phyloP scores from a whole-genome alignment of 2,797 vertebrate genomes.

The Antrozous pallidus region DNA sequence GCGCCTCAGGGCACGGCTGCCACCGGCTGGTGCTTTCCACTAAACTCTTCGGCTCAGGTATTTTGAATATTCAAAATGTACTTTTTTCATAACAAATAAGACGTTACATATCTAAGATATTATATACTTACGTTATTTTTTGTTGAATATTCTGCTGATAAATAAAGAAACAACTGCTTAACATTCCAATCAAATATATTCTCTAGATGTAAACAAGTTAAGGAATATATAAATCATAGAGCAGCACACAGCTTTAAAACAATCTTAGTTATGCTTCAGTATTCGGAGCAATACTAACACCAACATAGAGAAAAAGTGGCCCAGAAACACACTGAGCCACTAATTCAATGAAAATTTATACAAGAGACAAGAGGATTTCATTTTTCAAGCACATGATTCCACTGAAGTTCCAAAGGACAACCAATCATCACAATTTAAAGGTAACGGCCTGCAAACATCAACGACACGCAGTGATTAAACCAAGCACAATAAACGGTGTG shows the following conservation, averaged over 20 bases:
- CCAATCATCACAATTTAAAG: background rate
- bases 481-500: background rate
- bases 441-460: background rate
- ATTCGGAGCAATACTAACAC: background rate
- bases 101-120: conserved; percentile 1
- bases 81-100: background rate
- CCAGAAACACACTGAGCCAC: background rate
- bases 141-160: conserved; percentile 90
- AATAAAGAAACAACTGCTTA: conserved; percentile 96
- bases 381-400: background rate
- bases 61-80: background rate
- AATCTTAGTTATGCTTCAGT: background rate
- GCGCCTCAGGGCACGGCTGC: background rate
- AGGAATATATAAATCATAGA: conserved; percentile 75
- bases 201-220: conserved; percentile 91
- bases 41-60: background rate
- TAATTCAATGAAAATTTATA: conserved; percentile 1
- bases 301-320: background rate
- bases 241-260: background rate
- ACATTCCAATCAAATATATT: conserved; percentile 99
- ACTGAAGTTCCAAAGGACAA: background rate
- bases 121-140: conserved; percentile 90
- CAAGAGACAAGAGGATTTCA: background rate
- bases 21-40: background rate
- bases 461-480: background rate